Conservation (phyloP, 2,113 vertebrate genomes). For the Condylura cristata region DNA sequence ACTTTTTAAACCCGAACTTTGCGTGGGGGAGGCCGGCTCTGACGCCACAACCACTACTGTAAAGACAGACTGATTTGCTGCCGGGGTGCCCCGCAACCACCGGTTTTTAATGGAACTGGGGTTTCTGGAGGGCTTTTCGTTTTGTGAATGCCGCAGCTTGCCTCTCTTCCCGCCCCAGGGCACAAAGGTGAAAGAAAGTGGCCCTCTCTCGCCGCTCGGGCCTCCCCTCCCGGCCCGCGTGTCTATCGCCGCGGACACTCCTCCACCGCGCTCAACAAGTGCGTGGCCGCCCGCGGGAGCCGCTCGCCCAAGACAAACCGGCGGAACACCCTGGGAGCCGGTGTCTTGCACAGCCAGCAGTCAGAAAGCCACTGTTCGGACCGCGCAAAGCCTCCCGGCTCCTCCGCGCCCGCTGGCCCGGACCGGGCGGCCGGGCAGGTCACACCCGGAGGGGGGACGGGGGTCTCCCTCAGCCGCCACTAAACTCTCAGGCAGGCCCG, state of each 20-base stretch:
- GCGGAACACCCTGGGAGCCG: neutral
- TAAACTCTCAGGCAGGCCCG: conserved; percentile 15
- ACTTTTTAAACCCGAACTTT: neutral
- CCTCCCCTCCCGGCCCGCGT: neutral
- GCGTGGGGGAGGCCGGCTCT: neutral
- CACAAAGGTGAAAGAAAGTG: conserved; percentile 41
- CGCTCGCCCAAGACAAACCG: neutral
- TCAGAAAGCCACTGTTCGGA: neutral
- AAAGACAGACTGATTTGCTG: neutral
- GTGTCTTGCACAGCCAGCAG: neutral
- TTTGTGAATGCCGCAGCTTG: conserved; percentile 43
- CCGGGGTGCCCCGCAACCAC: neutral
- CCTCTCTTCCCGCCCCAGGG: conserved; percentile 57
- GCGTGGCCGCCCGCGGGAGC: neutral
- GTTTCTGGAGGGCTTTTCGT: conserved; percentile 56
- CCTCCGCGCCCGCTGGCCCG: neutral
- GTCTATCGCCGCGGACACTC: neutral
- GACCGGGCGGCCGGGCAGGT: neutral
- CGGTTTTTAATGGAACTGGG: neutral
- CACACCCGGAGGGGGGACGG: no score
- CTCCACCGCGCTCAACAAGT: conserved; percentile 66
- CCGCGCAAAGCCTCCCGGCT: neutral
- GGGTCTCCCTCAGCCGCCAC: neutral
- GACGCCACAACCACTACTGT: neutral
- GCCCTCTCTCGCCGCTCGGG: neutral